phyloP scores from a whole-genome alignment of 2,888 invertebrate species.

The Cataglyphis altisquamis region DNA sequence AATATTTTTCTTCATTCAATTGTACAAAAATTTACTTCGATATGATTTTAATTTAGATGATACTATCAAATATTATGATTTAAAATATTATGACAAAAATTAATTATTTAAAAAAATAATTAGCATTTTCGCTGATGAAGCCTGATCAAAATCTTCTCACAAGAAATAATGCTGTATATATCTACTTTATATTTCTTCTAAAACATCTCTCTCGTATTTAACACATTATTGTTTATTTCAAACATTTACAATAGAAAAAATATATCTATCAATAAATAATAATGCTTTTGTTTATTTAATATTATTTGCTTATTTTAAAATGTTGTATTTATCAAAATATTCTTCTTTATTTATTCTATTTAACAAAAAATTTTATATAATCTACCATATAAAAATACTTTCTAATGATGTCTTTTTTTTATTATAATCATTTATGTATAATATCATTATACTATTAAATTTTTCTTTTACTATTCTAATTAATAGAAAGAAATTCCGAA shows the following conservation, averaged over 20 bases:
- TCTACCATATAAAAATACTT: background rate
- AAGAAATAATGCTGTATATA: too few species aligned
- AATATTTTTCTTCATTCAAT: background rate
- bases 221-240: background rate
- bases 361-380: background rate
- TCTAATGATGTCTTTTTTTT: background rate
- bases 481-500: background rate
- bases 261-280: background rate
- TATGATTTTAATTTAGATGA: background rate
- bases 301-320: background rate
- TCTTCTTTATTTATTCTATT: background rate
- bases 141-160: background rate
- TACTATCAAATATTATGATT: background rate
- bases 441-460: background rate
- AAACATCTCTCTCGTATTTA: background rate
- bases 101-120: background rate
- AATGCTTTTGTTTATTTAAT: background rate
- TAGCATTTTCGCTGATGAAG: background rate
- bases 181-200: background rate
- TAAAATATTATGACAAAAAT: background rate
- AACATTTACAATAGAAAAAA: background rate
- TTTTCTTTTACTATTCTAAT: constrained; percentile 22
- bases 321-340: background rate
- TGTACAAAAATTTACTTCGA: background rate
- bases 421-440: background rate